phyloP scores from a whole-genome alignment of 2,888 invertebrate genomes.

The Incurvaria masculella region DNA sequence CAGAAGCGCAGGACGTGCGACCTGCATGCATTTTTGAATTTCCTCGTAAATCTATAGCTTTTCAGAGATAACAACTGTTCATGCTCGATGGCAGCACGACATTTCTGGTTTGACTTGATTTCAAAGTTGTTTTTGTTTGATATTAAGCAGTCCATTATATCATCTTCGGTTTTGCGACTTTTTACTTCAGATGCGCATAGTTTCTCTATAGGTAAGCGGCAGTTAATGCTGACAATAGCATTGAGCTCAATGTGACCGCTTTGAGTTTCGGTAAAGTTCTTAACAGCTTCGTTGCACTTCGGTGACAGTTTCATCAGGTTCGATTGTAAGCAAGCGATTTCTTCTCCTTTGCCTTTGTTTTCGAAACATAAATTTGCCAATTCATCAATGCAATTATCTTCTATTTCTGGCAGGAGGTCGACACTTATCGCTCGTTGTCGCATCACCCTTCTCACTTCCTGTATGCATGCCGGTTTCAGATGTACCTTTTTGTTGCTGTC shows the following conservation, averaged over 20 bases:
- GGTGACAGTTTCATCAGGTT: conserved; percentile 67
- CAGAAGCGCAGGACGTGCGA: conserved; percentile 71
- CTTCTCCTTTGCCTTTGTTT: conserved; percentile 84
- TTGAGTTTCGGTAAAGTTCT: conserved; percentile 85
- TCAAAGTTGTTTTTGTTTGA: conserved; percentile 85
- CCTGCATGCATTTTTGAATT: conserved; percentile 93
- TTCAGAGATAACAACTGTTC: conserved; percentile 93
- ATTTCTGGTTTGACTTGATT: conserved; percentile 74
- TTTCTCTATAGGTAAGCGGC: conserved; percentile 73
- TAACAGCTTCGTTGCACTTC: conserved; percentile 73
- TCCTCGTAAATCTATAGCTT: conserved; percentile 89
- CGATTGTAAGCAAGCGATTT: conserved; percentile 90
- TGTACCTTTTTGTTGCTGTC: conserved; percentile 40
- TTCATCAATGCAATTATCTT: conserved; percentile 85
- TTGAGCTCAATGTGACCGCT: conserved; percentile 89
- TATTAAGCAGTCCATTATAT: conserved; percentile 93
- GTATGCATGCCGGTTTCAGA: conserved; percentile 59
- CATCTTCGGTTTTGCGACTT: conserved; percentile 74
- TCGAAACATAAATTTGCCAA: conserved; percentile 80
- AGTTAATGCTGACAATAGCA: conserved; percentile 79
- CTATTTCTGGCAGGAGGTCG: conserved; percentile 91
- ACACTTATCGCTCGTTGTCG: conserved; percentile 89
- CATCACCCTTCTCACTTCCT: conserved; percentile 90
- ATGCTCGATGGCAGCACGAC: conserved; percentile 93
- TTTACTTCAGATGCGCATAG: conserved; percentile 69